Evolutionary conservation across 2,888 invertebrate genomes (phyloP).

Genomic region (Peribatodes rhomboidaria): DNA sequence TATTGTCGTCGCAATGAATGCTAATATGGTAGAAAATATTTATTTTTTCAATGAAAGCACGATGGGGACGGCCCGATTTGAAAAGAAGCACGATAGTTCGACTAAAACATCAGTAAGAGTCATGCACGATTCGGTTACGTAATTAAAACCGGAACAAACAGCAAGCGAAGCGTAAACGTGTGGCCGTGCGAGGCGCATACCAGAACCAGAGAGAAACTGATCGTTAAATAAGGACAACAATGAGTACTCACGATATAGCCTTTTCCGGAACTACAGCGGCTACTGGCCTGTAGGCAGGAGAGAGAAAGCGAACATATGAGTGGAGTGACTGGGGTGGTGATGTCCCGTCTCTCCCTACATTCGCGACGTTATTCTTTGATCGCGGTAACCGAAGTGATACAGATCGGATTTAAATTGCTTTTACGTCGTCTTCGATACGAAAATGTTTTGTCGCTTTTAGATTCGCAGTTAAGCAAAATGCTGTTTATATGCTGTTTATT

Average conservation of each 20-base stretch:
- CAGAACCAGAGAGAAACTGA: slow-evolving; percentile 61
- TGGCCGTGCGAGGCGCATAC: slow-evolving; percentile 58
- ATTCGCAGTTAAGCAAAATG: slow-evolving; percentile 11
- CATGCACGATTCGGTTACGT: slow-evolving; percentile 48
- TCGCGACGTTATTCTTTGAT: slow-evolving; percentile 44
- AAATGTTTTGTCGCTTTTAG: slow-evolving; percentile 31
- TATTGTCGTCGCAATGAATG: slow-evolving; percentile 37
- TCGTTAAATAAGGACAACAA: slow-evolving; percentile 75
- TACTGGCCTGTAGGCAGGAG: slow-evolving; percentile 92
- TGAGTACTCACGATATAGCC: slow-evolving; percentile 96
- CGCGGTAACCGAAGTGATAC: slow-evolving; percentile 41
- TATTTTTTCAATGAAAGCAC: slow-evolving; percentile 34
- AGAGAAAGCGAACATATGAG: slow-evolving; percentile 86
- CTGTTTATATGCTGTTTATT: slow-evolving; percentile 1
- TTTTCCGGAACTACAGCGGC: slow-evolving; percentile 97
- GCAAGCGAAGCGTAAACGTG: slow-evolving; percentile 55
- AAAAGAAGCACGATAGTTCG: slow-evolving; percentile 33
- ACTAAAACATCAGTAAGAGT: slow-evolving; percentile 39
- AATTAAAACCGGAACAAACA: slow-evolving; percentile 50
- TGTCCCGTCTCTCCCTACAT: slow-evolving; percentile 73
- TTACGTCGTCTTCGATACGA: slow-evolving; percentile 33
- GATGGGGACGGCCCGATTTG: slow-evolving; percentile 27
- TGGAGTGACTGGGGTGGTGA: slow-evolving; percentile 79
- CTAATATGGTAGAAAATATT: slow-evolving; percentile 34
- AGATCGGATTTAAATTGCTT: slow-evolving; percentile 44